Evolutionary conservation across 2,113 vertebrate genomes (phyloP).

Genomic region (Mustelus asterias): DNA sequence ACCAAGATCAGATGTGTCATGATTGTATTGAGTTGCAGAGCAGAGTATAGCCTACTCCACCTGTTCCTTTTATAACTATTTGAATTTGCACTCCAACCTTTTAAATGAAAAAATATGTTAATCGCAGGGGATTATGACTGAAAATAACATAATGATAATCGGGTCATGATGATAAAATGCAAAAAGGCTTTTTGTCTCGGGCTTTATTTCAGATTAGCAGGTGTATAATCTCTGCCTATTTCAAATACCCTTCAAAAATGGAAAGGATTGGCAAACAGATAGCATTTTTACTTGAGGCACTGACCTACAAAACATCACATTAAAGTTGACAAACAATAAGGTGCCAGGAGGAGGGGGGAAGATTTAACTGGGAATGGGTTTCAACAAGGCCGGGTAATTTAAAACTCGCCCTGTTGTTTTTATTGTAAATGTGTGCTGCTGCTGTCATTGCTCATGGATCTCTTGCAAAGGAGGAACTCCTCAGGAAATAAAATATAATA

Average conservation of each 20-base stretch:
- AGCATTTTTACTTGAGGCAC: constrained; percentile 11
- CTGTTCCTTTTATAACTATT: neutral
- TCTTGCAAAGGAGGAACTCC: neutral
- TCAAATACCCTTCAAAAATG: neutral
- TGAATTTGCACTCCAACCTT: neutral
- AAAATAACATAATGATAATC: neutral
- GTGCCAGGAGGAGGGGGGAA: too few relatives aligned
- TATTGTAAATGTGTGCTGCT: neutral
- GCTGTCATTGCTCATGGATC: neutral
- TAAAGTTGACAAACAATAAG: neutral
- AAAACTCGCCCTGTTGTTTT: neutral
- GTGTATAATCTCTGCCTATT: neutral
- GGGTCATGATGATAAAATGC: neutral
- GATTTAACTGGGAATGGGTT: neutral
- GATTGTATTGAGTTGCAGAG: too few relatives aligned
- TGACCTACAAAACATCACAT: neutral
- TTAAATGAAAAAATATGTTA: neutral
- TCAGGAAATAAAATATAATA: neutral
- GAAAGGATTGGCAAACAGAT: neutral
- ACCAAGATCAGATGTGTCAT: too few relatives aligned
- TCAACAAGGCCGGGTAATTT: neutral
- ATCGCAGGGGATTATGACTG: neutral
- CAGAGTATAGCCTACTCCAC: too few relatives aligned
- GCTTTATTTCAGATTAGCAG: neutral
- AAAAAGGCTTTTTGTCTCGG: neutral